Evolutionary conservation across 2,888 invertebrate genomes (phyloP).

Genomic region (Vesta saturnalis): DNA sequence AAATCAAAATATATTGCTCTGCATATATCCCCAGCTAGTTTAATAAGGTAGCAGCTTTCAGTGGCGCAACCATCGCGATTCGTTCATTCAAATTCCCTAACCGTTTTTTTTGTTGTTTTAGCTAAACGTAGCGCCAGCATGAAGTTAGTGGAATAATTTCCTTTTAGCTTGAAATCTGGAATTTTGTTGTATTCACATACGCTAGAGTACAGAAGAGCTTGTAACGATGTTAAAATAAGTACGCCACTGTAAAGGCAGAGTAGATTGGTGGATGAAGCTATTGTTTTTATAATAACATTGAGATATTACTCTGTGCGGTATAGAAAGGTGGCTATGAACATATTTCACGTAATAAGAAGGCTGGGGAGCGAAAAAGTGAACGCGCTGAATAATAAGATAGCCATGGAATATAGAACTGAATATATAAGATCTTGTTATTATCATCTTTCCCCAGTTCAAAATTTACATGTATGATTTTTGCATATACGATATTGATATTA

Average conservation of each 20-base stretch:
- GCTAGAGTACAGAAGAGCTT: no score
- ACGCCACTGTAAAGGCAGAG: constrained; percentile 48
- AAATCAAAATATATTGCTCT: constrained; percentile 62
- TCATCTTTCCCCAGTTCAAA: constrained; percentile 19
- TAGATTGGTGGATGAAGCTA: constrained; percentile 51
- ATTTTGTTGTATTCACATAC: no score
- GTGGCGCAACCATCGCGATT: constrained; percentile 42
- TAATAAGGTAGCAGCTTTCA: constrained; percentile 52
- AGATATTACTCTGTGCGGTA: constrained; percentile 61
- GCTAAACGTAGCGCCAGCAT: not conserved
- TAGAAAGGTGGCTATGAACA: constrained; percentile 61
- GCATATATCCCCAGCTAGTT: constrained; percentile 57
- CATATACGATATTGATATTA: constrained; percentile 11
- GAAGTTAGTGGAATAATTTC: no score
- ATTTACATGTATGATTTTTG: constrained; percentile 30
- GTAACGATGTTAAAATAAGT: no score
- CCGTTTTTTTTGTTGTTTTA: constrained; percentile 12
- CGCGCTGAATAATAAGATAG: constrained; percentile 57
- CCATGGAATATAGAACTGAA: constrained; percentile 43
- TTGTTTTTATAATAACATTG: constrained; percentile 62
- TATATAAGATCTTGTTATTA: constrained; percentile 33
- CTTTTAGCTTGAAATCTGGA: no score
- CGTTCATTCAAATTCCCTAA: not conserved
- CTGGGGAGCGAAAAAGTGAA: constrained; percentile 57
- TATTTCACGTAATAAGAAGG: constrained; percentile 60